Conservation (phyloP, 2,113 vertebrate genomes). For the Potamarius usumacintae region DNA sequence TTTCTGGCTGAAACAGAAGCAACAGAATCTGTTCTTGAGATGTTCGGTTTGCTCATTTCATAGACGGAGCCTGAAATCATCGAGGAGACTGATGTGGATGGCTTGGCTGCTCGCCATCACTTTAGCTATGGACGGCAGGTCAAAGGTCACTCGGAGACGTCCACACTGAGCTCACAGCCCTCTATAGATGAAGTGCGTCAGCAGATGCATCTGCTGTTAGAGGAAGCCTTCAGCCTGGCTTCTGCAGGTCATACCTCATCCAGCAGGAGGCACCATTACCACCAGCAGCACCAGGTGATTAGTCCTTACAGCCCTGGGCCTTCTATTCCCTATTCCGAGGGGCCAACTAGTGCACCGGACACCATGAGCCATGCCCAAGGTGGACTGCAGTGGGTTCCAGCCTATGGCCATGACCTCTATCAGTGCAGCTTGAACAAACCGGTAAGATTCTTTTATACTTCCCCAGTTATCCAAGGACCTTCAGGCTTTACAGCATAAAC, state of each 20-base stretch:
- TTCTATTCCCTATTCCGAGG: conserved; percentile 87
- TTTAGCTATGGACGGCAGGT: conserved; percentile 80
- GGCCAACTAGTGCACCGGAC: conserved; percentile 92
- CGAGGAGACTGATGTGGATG: conserved; percentile 93
- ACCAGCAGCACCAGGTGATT: conserved; percentile 56
- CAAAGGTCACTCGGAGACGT: conserved; percentile 96
- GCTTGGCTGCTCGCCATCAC: conserved; percentile 75
- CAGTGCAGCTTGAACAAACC: conserved; percentile 94
- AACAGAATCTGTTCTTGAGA: not conserved
- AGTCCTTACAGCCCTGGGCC: conserved; percentile 81
- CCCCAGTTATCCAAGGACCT: not conserved
- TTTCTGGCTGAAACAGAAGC: not conserved
- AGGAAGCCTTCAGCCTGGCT: conserved; percentile 97
- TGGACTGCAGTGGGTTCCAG: conserved; percentile 92
- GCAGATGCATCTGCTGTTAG: conserved; percentile 97
- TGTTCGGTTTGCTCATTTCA: conserved; percentile 51
- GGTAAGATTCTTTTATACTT: conserved; percentile 70
- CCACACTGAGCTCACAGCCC: conserved; percentile 96
- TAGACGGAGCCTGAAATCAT: conserved; percentile 97
- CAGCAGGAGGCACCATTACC: conserved; percentile 73
- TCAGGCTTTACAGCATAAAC: not conserved
- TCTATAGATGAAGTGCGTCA: conserved; percentile 97
- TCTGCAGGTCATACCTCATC: conserved; percentile 87
- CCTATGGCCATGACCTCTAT: conserved; percentile 88
- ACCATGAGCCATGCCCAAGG: conserved; percentile 83